Conservation (phyloP, 1,140 invertebrate genomes). For the Drosophila baimaii region DNA sequence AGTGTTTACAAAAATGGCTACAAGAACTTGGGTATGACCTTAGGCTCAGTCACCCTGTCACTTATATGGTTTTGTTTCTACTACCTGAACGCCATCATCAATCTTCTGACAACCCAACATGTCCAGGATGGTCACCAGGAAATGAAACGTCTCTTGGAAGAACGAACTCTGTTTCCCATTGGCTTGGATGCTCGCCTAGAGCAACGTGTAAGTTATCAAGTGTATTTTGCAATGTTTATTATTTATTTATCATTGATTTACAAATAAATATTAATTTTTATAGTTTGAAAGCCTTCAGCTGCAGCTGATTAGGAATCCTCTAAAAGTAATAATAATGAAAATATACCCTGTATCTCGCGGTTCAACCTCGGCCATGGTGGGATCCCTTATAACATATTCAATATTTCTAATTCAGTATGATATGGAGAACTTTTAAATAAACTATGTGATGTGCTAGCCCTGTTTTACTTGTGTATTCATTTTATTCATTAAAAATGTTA, state of each 20-base stretch:
- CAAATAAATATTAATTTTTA: neutral
- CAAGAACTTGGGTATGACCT: neutral
- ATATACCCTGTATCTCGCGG: neutral
- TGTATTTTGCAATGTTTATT: no score
- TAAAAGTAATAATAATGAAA: conserved; percentile 16
- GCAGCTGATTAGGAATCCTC: conserved; percentile 22
- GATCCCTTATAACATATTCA: conserved; percentile 15
- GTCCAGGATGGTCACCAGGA: conserved; percentile 11
- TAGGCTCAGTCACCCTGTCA: neutral
- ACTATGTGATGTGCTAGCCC: no score
- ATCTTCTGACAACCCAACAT: neutral
- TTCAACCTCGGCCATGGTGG: neutral
- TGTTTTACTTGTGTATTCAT: no score
- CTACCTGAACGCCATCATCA: conserved; percentile 7
- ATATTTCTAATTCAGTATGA: conserved; percentile 41
- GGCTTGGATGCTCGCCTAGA: conserved; percentile 34
- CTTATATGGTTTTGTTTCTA: neutral
- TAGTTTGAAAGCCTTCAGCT: conserved; percentile 35
- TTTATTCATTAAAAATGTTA: no score
- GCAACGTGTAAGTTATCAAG: conserved; percentile 7
- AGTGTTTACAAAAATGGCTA: neutral
- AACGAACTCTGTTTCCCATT: conserved; percentile 10
- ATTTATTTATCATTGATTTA: no score
- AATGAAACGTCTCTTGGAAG: neutral
- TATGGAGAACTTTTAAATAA: conserved; percentile 37